Evolutionary conservation across 2,888 invertebrate species (phyloP), one percentile per base, ranked within the genome.

Genomic region (Eupsilia transversa): DNA sequence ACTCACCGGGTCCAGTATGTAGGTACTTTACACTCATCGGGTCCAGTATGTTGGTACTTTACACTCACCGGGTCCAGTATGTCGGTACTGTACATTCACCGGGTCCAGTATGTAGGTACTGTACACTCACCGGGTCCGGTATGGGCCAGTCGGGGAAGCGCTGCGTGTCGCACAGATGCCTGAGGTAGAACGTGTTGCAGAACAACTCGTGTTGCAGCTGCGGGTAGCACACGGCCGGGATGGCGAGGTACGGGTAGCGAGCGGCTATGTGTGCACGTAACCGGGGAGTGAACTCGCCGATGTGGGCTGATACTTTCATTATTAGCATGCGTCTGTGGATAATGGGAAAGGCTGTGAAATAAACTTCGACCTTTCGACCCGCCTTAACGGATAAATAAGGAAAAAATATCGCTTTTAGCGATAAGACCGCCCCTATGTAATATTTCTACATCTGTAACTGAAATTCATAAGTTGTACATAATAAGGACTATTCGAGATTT

Each of bases 81-180:
- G 54, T 35, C 35, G 35, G 35, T 99, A 99, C 67, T 35, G n/a
- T 33, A 27, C 33, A 46, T 2, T 33, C 20, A 64, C 23, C 10
- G 27, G 6, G 38, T 69, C 14, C 4, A 30, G 27, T 60, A 46
- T 33, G 33, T 43, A 68, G n/a, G 33, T 20, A 27, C 0, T 60
- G 57, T 65, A n/a, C 10, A 95, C 97, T 96, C 93, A 99, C 99
- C 64, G 99, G 99, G 91, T 99, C 98, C 27, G 98, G 98, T 91
- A 99, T 99, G 4, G 99, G 99, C 99, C 99, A 99, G 92, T 99
- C 98, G 9, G 99, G 99, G 96, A 99, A 99, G 88, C 97, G 97
- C 54, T 95, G 96, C 10, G 97, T 98, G 95, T 99, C 99, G 95
- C 99, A 99, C 85, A 99, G 97, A 96, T 99, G 99, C 4, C 99